phyloP scores from a whole-genome alignment of 2,888 invertebrate species.

The Ormyrus nitidulus region DNA sequence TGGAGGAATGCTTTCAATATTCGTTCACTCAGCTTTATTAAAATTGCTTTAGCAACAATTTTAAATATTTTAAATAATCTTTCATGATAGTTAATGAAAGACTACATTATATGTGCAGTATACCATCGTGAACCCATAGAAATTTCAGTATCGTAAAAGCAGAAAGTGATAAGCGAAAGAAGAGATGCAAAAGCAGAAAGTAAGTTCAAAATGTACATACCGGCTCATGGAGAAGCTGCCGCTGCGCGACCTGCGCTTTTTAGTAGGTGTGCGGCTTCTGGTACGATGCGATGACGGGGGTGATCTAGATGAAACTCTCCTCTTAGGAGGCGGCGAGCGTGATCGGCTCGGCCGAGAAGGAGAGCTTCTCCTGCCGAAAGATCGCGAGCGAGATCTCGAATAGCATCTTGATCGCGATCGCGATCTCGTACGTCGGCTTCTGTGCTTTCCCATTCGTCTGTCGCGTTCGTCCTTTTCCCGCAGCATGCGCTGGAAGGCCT shows the following conservation, averaged over 20 bases:
- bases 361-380: slow-evolving; percentile 45
- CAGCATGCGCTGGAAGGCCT: slow-evolving; percentile 91
- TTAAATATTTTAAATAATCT: too few relatives aligned
- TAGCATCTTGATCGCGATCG: slow-evolving; percentile 77
- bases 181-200: slow-evolving; percentile 30
- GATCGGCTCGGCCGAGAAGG: slow-evolving; percentile 67
- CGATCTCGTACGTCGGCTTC: slow-evolving; percentile 75
- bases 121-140: background rate
- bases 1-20: too few relatives aligned
- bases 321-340: slow-evolving; percentile 73
- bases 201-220: slow-evolving; percentile 65
- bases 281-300: slow-evolving; percentile 68
- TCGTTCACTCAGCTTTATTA: too few relatives aligned
- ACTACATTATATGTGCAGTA: background rate
- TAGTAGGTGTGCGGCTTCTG: slow-evolving; percentile 71
- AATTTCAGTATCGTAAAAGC: background rate
- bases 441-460: slow-evolving; percentile 80
- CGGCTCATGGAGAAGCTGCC: slow-evolving; percentile 79
- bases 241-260: slow-evolving; percentile 71
- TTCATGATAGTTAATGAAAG: too few relatives aligned
- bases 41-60: too few relatives aligned
- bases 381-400: slow-evolving; percentile 75
- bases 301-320: slow-evolving; percentile 68
- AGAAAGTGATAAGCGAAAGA: slow-evolving; percentile 13
- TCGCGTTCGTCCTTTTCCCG: slow-evolving; percentile 89